A percentile compares a stretch with the other conserved stretches of the same genome.
Evolutionary conservation across 2,797 vertebrate genomes (phyloP).

Genomic region (Myiotriccus ornatus): DNA sequence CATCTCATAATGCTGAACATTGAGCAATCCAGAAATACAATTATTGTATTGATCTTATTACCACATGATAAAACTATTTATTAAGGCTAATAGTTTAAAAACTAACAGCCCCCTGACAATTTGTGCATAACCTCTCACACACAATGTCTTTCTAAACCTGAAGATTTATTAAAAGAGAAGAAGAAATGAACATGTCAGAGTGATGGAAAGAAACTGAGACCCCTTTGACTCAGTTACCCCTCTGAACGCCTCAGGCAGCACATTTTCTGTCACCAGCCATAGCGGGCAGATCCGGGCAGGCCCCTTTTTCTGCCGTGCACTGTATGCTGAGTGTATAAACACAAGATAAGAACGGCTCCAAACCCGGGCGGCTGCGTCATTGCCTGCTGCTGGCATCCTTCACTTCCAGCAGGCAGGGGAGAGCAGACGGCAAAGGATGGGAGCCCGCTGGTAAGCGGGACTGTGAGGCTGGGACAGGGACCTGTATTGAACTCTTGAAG

Average conservation of each 20-base stretch:
- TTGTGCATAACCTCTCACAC: not conserved
- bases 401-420: not conserved
- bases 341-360: not conserved
- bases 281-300: not conserved
- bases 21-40: not conserved
- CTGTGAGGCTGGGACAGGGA: not conserved
- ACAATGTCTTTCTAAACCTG: not conserved
- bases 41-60: not conserved
- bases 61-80: not conserved
- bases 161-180: not conserved
- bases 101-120: not conserved
- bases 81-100: not conserved
- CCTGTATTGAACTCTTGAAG: not conserved
- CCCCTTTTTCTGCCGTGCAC: not conserved
- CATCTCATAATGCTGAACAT: not conserved
- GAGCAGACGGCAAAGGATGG: not conserved
- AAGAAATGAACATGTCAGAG: not conserved
- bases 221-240: not conserved
- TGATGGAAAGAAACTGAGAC: not conserved
- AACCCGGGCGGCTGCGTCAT: fast-evolving
- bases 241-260: fast-evolving
- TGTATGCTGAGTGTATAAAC: not conserved
- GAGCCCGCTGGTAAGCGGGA: fast-evolving
- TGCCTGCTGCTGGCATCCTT: not conserved
- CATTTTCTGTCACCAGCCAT: not conserved